phyloP scores from a whole-genome alignment of 2,113 vertebrate species.

The Crypturellus undulatus region DNA sequence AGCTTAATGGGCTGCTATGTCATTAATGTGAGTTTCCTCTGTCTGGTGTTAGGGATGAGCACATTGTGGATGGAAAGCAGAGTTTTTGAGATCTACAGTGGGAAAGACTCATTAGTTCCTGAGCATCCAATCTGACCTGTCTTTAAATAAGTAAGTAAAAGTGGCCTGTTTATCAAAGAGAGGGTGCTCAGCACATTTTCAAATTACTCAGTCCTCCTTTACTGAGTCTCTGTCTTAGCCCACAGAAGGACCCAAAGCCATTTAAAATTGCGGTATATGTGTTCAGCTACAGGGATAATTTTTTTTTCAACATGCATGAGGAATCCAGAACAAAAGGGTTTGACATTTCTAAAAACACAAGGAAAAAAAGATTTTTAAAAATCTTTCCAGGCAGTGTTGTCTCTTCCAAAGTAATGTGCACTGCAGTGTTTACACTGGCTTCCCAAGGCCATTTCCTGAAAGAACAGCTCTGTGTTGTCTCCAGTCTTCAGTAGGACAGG shows the following conservation, averaged over 20 bases:
- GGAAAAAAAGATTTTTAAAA: not conserved
- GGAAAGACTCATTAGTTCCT: not conserved
- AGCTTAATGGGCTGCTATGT: not conserved
- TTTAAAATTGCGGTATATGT: not conserved
- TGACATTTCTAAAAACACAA: not conserved
- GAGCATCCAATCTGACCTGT: not conserved
- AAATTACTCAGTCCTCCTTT: not conserved
- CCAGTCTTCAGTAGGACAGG: not conserved
- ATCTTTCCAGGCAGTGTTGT: not conserved
- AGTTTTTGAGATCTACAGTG: not conserved
- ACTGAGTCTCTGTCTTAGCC: not conserved
- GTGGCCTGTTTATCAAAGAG: not conserved
- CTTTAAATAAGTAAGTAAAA: not conserved
- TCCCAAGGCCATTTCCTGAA: conserved; percentile 3
- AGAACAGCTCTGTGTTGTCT: not conserved
- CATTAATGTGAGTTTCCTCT: not conserved
- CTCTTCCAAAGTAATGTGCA: not conserved
- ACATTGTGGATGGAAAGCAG: not conserved
- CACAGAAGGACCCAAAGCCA: not conserved
- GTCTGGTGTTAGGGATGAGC: not conserved
- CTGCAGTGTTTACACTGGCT: not conserved
- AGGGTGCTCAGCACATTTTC: not conserved
- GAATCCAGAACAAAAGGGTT: not conserved
- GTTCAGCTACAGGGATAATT: not conserved
- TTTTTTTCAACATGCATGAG: not conserved